Evolutionary conservation across 1,140 invertebrate genomes (phyloP).

Genomic region (Drosophila saltans): DNA sequence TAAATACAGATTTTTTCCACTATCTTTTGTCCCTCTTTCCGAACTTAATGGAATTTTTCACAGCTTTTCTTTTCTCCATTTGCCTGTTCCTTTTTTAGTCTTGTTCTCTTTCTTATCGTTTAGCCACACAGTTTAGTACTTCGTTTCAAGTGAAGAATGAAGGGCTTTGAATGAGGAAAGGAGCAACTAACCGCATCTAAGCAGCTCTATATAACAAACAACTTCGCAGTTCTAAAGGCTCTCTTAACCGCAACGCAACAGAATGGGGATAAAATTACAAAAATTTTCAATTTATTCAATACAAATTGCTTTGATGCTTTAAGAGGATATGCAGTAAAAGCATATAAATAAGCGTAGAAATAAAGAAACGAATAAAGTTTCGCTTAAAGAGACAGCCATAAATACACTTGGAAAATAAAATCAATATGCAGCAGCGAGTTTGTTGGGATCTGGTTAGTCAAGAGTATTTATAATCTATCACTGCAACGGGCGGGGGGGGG

Average conservation of each 20-base stretch:
- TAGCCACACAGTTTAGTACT: slow-evolving; percentile 25
- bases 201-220: slow-evolving; percentile 35
- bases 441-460: not conserved
- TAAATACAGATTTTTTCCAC: slow-evolving; percentile 74
- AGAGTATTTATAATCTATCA: slow-evolving; percentile 17
- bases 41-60: slow-evolving; percentile 55
- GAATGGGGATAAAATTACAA: slow-evolving; percentile 18
- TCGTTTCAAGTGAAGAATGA: not conserved
- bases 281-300: slow-evolving; percentile 28
- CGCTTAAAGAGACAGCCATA: not conserved
- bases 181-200: slow-evolving; percentile 44
- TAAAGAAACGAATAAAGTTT: not conserved
- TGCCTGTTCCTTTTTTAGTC: slow-evolving; percentile 12
- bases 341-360: slow-evolving; percentile 3
- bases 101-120: slow-evolving; percentile 35
- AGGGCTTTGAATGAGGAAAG: not conserved
- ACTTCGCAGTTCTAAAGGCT: slow-evolving; percentile 31
- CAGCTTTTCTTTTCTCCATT: slow-evolving; percentile 34
- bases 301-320: slow-evolving; percentile 16
- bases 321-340: not conserved
- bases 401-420: not conserved
- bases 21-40: slow-evolving; percentile 42
- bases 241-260: slow-evolving; percentile 39
- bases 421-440: not conserved
- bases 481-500: not conserved